Evolutionary conservation across 2,797 vertebrate genomes (phyloP), one percentile per base, ranked within the genome.

Genomic region (Alosa sapidissima): DNA sequence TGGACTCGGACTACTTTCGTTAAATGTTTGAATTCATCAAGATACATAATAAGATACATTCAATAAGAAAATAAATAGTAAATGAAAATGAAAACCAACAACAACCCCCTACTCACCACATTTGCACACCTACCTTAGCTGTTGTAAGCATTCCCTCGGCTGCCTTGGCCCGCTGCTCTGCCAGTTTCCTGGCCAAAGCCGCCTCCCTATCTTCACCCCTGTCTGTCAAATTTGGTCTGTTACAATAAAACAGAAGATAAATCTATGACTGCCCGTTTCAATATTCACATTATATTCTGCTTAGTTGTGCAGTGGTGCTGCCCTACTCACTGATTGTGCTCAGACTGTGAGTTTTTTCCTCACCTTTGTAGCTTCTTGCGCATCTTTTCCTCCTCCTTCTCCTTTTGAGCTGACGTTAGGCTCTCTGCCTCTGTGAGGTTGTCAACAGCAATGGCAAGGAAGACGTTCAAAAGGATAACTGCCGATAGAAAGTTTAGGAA

Each of bases 391-490:
- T 98, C 97, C 0, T 96, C 97, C 86, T 98, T 98, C 91, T 98
- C 98, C 89, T 97, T 98, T 92, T 99, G 98, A 75, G 97, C 98
- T 0, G 97, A 96, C 0, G 97, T 98, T 87, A 99, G 93, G 90
- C 97, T 99, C 93, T 99, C 97, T 0, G 98, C 98, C 88, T 99
- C 98, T 0, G 97, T 96, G 88, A 99, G 94, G 93, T 99, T 99
- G 93, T 99, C 98, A 0, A 99, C 98, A 0, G 98, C 98, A 0
- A 99, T 99, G 90, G 98, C 98, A 95, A 99, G 93, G 93, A 99
- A 99, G 81, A 99, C 98, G 9, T 99, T 99, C 85, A 99, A 96
- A 60, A 99, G 96, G 93, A 99, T 99, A 52, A 99, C 98, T 99
- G 90, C 55, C 75, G 41, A 33, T 7, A 13, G 0, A 1, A 28